These are phyloP conservation scores for Thamnophis elegans DNA, from an alignment of 2,797 vertebrate genomes.

Conservation along the genomic window DNA sequence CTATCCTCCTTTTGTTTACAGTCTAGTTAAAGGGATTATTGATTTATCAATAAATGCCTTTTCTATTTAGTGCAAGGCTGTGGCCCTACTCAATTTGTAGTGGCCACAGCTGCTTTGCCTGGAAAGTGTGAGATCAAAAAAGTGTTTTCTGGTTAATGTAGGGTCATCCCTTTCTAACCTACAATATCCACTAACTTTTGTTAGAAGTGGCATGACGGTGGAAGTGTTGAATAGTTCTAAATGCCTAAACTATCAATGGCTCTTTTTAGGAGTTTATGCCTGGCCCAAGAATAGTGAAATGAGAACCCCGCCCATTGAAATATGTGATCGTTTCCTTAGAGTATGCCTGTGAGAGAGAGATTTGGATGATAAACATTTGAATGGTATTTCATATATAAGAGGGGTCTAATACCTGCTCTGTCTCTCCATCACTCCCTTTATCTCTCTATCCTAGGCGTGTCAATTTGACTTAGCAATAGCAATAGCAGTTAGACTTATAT, in stretches of 20 bases:
- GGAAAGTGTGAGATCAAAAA: slow-evolving; percentile 40
- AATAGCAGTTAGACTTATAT: too few species aligned
- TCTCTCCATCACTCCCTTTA: neutral
- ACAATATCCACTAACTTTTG: slow-evolving; percentile 38
- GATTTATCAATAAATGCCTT: slow-evolving; percentile 49
- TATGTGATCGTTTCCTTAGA: slow-evolving; percentile 55
- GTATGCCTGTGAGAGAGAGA: slow-evolving; percentile 22
- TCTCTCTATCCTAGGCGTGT: slow-evolving; percentile 17
- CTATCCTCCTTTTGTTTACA: slow-evolving; percentile 54
- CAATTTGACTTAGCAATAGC: too few species aligned
- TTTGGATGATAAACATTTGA: slow-evolving; percentile 52
- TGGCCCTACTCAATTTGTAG: slow-evolving; percentile 42
- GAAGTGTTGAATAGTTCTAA: slow-evolving; percentile 19
- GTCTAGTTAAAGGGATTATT: slow-evolving; percentile 51
- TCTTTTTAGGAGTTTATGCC: slow-evolving; percentile 49
- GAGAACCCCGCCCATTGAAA: slow-evolving; percentile 35
- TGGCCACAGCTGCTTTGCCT: slow-evolving; percentile 38
- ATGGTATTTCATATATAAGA: slow-evolving; percentile 43
- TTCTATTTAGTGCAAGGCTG: slow-evolving; percentile 28
- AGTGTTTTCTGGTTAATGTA: slow-evolving; percentile 37
- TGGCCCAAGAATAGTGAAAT: slow-evolving; percentile 16
- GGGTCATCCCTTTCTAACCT: slow-evolving; percentile 49
- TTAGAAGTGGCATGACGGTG: neutral
- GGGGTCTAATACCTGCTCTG: neutral
- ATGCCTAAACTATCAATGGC: slow-evolving; percentile 40